Evolutionary conservation across 2,797 vertebrate species (phyloP).

Genomic region (Pangasius mekongensis): DNA sequence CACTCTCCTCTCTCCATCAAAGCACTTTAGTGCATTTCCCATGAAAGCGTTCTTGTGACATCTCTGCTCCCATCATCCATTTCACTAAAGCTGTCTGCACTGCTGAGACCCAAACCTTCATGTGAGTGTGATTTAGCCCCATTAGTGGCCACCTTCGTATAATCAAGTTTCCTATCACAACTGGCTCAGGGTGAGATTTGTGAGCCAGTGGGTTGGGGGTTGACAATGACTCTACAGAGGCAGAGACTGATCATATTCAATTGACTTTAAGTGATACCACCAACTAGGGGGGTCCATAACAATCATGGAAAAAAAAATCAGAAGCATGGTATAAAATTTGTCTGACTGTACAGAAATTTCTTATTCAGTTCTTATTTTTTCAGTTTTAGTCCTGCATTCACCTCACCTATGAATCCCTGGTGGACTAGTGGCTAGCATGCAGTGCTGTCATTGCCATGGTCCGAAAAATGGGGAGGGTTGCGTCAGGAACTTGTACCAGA

Average conservation of each 20-base stretch:
- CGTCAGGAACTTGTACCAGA: no score
- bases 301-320: not conserved
- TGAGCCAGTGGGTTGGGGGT: not conserved
- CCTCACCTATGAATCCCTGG: not conserved
- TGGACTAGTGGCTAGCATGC: no score
- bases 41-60: slow-evolving; percentile 43
- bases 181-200: slow-evolving; percentile 6
- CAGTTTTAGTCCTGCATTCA: not conserved
- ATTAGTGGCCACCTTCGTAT: slow-evolving; percentile 30
- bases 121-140: slow-evolving; percentile 22
- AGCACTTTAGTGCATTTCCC: slow-evolving; percentile 44
- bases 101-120: slow-evolving; percentile 15
- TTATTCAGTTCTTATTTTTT: not conserved
- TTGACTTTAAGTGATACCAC: not conserved
- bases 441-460: no score
- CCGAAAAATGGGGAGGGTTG: no score
- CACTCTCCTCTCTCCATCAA: slow-evolving; percentile 38
- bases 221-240: not conserved
- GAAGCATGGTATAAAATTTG: not conserved
- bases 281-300: not conserved
- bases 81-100: slow-evolving; percentile 28
- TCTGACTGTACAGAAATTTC: no score
- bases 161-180: not conserved
- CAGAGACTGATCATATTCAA: not conserved
- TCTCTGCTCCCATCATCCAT: slow-evolving; percentile 28